Evolutionary conservation across 2,113 vertebrate species (phyloP), one percentile per base, ranked within the genome.

Genomic region (Macquaria ambigua): DNA sequence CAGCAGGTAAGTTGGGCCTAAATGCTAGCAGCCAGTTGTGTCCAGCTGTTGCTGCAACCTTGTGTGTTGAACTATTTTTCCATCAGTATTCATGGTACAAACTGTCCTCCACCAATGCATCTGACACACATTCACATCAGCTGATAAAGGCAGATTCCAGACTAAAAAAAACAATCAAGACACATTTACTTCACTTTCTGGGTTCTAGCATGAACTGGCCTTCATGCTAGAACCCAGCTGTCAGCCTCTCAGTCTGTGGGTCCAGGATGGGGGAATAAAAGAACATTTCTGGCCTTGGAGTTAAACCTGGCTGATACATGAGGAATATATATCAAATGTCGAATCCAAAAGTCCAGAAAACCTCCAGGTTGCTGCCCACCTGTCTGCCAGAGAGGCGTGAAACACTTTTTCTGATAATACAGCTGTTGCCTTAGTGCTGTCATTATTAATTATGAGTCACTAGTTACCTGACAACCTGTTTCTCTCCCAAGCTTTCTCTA

Each of bases 1-100:
- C 96, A 95, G 97, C 97, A 97, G 98, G 98, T 99, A 96, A 93
- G 95, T 34, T 21, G 66, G 66, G 82, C 82, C 79, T 79, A 0
- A 10, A 8, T 3, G 16, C 46, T 15, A 20, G 23, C 25, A 53
- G 73, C 55, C 78, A 69, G 53, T 34, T 6, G 61, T 46, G 69
- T 76, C 69, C 81, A 77, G 71, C 79, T 82, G 82, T 23, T 68
- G 62, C 68, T 23, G 0, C 0, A 31, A 55, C 14, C 10, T 21
- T 69, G 50, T 18, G 56, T 23, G 11, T 67, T 39, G 16, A 3
- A 14, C 71, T 3, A 1, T 43, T 77, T 43, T 14, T 14, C 25
- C 10, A 52, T 50, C 25, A 28, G 21, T 25, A 20, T 52, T 52
- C 20, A 3, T 21, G 1, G 34, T 28, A 75, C 80, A 86, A 18